phyloP scores from a whole-genome alignment of 2,888 invertebrate species.

The Parnassius glacialis region DNA sequence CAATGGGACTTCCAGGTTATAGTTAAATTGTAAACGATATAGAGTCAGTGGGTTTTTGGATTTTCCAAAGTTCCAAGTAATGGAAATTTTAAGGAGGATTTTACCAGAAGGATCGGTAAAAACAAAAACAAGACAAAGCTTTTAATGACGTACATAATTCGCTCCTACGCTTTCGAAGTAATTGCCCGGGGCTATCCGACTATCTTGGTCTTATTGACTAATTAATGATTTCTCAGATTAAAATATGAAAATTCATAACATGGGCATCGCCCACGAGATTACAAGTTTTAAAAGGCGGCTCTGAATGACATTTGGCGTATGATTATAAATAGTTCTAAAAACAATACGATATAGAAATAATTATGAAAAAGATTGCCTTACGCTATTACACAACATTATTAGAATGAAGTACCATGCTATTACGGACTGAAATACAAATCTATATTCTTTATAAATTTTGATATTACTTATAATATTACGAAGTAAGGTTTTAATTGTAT shows the following conservation, averaged over 20 bases:
- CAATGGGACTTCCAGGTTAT: neutral
- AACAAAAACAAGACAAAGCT: constrained; percentile 3
- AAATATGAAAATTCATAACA: constrained; percentile 9
- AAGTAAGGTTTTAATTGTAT: no score
- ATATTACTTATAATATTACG: no score
- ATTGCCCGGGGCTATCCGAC: constrained; percentile 12
- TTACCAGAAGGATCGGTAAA: constrained; percentile 13
- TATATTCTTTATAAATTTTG: no score
- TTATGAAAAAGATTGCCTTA: no score
- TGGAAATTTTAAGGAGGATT: constrained; percentile 19
- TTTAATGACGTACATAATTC: constrained; percentile 14
- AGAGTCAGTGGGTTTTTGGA: neutral
- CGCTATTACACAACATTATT: no score
- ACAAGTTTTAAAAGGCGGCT: neutral
- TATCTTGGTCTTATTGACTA: constrained; percentile 35
- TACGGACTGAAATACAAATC: no score
- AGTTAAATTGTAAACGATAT: neutral
- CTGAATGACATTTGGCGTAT: no score
- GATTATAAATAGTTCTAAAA: no score
- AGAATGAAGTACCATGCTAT: no score
- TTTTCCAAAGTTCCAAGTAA: constrained; percentile 11
- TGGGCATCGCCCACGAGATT: neutral
- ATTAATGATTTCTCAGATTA: constrained; percentile 45
- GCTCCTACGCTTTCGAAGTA: constrained; percentile 5
- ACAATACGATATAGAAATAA: no score